Conservation (phyloP, 2,888 invertebrate species). For the Monoplex corrugatus region DNA sequence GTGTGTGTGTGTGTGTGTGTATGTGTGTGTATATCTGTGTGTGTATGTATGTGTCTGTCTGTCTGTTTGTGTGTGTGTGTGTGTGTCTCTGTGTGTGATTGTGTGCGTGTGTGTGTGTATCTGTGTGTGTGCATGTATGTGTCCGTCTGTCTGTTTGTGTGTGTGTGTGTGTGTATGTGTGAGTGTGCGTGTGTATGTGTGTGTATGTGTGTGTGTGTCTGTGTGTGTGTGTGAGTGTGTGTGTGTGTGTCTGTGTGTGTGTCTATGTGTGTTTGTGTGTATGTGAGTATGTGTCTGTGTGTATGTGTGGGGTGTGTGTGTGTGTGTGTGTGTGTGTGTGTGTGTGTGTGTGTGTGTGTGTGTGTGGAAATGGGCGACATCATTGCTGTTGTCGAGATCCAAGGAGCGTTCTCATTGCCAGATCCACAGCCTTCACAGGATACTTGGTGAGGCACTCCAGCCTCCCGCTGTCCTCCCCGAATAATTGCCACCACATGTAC, state of each 20-base stretch:
- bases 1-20: background rate
- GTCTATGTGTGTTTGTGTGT: background rate
- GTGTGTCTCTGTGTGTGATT: no score
- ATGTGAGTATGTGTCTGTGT: background rate
- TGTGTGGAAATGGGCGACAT: background rate
- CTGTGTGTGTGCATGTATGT: no score
- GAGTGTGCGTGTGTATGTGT: background rate
- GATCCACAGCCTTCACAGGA: no score
- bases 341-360: slow-evolving; percentile 24
- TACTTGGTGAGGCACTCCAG: no score
- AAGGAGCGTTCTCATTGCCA: no score
- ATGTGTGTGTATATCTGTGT: background rate
- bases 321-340: slow-evolving; percentile 21
- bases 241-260: background rate
- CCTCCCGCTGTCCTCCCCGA: no score
- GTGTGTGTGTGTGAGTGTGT: background rate
- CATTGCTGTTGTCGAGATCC: no score
- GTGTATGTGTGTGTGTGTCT: background rate
- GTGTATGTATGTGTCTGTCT: background rate
- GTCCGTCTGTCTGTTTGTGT: background rate
- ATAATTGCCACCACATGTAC: no score
- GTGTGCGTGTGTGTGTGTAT: no score
- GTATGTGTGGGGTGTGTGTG: background rate
- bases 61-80: slow-evolving; percentile 2
- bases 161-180: background rate